A percentile compares a stretch with the other conserved stretches of the same genome.
These are phyloP conservation scores for Archegozetes longisetosus DNA, from an alignment of 1,140 invertebrate genomes.

Conservation along the genomic window DNA sequence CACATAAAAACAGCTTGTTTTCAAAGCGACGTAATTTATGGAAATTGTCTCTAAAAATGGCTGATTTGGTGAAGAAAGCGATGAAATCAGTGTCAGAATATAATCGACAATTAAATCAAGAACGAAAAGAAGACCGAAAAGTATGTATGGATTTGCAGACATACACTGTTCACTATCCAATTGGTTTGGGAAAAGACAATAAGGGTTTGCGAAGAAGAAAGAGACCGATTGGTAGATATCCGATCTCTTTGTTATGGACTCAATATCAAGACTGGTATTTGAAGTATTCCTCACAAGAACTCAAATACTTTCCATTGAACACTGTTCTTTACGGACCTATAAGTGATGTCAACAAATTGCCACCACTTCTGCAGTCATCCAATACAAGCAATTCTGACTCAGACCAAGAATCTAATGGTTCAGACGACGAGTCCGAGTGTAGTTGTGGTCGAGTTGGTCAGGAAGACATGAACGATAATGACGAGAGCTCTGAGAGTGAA, in stretches of 20 bases:
- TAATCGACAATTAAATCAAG: slow-evolving; percentile 68
- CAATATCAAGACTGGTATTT: slow-evolving; percentile 77
- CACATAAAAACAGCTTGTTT: too few relatives aligned
- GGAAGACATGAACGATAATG: neutral
- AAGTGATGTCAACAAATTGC: slow-evolving; percentile 7
- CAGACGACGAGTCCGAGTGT: slow-evolving; percentile 4
- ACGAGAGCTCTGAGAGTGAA: neutral
- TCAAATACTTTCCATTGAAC: slow-evolving; percentile 71
- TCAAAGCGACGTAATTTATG: neutral
- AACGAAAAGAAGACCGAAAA: slow-evolving; percentile 44
- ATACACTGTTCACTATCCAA: slow-evolving; percentile 48
- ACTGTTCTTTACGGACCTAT: slow-evolving; percentile 61
- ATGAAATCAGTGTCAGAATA: slow-evolving; percentile 69
- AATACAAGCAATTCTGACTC: slow-evolving; percentile 13
- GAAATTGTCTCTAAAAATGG: neutral
- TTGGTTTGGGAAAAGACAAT: slow-evolving; percentile 36
- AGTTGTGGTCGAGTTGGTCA: slow-evolving; percentile 7
- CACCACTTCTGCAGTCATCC: neutral
- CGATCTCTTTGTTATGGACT: slow-evolving; percentile 74
- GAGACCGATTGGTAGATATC: slow-evolving; percentile 41
- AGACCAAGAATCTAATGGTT: slow-evolving; percentile 8
- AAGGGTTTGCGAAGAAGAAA: slow-evolving; percentile 2
- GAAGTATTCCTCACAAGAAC: slow-evolving; percentile 43
- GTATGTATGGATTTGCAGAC: slow-evolving; percentile 37
- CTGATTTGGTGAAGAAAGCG: slow-evolving; percentile 30